These are phyloP conservation scores for Hyposoter dolosus DNA, from an alignment of 2,888 invertebrate genomes.

Conservation along the genomic window DNA sequence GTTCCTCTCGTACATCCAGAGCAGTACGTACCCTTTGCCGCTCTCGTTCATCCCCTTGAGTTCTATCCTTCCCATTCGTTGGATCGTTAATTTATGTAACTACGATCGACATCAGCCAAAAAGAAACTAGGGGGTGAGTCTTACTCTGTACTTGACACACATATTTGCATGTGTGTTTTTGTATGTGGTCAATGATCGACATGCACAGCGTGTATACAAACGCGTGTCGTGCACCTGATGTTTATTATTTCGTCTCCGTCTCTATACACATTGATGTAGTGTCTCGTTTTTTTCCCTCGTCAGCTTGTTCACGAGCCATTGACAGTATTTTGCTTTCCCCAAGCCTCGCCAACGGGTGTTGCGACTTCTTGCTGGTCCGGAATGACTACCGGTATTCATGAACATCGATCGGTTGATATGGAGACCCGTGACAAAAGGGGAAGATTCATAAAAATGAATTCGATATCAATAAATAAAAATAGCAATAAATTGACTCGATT, in stretches of 20 bases:
- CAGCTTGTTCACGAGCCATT: constrained; percentile 50
- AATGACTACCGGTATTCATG: not conserved
- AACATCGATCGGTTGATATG: constrained; percentile 10
- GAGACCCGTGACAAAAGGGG: not conserved
- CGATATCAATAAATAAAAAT: no score
- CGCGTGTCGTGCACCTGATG: constrained; percentile 46
- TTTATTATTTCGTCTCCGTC: constrained; percentile 12
- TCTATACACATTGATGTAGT: constrained; percentile 38
- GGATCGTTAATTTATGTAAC: constrained; percentile 83
- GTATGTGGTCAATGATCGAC: constrained; percentile 24
- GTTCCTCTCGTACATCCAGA: constrained; percentile 36
- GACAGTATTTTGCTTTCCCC: constrained; percentile 28
- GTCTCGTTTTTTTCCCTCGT: constrained; percentile 19
- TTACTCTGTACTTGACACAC: constrained; percentile 51
- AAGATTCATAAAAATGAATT: no score
- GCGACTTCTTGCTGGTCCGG: not conserved
- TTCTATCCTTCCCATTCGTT: constrained; percentile 71
- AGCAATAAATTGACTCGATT: no score
- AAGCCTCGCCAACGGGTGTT: not conserved
- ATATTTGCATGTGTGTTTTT: not conserved
- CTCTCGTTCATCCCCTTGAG: constrained; percentile 49
- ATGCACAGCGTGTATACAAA: constrained; percentile 11
- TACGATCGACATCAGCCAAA: constrained; percentile 79
- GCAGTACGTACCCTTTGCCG: constrained; percentile 37
- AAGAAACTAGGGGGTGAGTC: constrained; percentile 48